Evolutionary conservation across 2,113 vertebrate genomes (phyloP), one percentile per base, ranked within the genome.

Genomic region (Ascaphus truei): DNA sequence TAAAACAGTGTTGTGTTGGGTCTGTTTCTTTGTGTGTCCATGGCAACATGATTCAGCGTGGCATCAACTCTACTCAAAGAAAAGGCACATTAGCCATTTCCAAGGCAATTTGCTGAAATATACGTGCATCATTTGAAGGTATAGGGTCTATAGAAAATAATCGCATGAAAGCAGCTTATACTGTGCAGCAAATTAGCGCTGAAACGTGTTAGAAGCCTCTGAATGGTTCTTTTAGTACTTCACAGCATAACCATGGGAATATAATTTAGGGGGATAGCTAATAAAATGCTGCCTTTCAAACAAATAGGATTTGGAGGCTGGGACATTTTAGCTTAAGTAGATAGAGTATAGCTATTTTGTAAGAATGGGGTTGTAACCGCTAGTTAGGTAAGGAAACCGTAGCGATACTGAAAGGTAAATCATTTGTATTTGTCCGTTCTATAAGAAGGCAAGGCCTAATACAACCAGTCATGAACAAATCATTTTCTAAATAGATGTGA

Each of bases 11-110:
- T n/a, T n/a, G n/a, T n/a, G n/a, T n/a, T n/a, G n/a, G n/a, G n/a
- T n/a, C n/a, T n/a, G n/a, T n/a, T n/a, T n/a, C n/a, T n/a, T 34
- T 31, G n/a, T 34, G 60, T 62, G 43, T 48, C 60, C 43, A 62
- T 62, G 25, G 60, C 60, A 62, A 62, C 41, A 23, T 45, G 37
- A 61, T 43, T 43, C 4, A 50, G 11, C 16, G n/a, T 34, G 26
- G 15, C 53, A 33, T 62, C 43, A 62, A 50, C 33, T 41, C 27
- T 33, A 43, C 33, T 15, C 59, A 20, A 31, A n/a, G 20, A 31
- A 34, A 50, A 48, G 41, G 5, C 48, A 18, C 18, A 26, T 37
- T 39, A 53, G 48, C 45, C 26, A 65, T 53, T 39, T 37, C 48
- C 48, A 29, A 65, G 22, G 48, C 47, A 65, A 65, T 53, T 52